A percentile compares a stretch with the other conserved stretches of the same genome.
These are phyloP conservation scores for Tichodroma muraria DNA, from an alignment of 2,113 vertebrate species.

Conservation along the genomic window DNA sequence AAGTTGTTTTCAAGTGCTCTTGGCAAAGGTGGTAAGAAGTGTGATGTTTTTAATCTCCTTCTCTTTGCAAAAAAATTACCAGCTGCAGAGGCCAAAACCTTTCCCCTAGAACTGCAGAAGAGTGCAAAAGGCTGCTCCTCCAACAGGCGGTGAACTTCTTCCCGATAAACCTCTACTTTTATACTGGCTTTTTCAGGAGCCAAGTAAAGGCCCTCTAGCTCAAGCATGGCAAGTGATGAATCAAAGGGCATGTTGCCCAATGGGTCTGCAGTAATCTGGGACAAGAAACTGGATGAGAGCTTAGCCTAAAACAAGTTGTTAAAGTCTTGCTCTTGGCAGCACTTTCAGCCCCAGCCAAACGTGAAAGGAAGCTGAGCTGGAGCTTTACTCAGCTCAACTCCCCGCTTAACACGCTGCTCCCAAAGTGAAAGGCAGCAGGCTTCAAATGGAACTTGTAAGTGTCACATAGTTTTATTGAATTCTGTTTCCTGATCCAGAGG, in stretches of 20 bases:
- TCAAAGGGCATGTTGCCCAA: not conserved
- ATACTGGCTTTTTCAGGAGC: not conserved
- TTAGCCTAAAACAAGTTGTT: not conserved
- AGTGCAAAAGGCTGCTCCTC: not conserved
- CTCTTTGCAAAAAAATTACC: not conserved
- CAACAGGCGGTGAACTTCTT: not conserved
- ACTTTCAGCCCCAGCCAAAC: not conserved
- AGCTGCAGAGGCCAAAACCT: not conserved
- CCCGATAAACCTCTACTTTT: not conserved
- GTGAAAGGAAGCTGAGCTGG: not conserved
- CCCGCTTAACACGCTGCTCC: not conserved
- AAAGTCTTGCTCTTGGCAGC: not conserved
- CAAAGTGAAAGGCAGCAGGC: not conserved
- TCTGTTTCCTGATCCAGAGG: not conserved
- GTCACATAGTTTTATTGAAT: not conserved
- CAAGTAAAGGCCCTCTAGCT: not conserved
- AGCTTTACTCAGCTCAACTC: not conserved
- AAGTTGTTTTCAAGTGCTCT: conserved; percentile 32
- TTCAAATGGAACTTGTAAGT: not conserved
- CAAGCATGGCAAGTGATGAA: not conserved
- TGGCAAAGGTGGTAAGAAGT: conserved; percentile 1
- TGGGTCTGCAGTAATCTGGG: not conserved
- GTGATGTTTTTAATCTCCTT: not conserved
- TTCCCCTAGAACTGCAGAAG: not conserved
- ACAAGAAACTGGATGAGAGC: not conserved